phyloP scores from a whole-genome alignment of 2,113 vertebrate species.

The Aspidoscelis tigris region DNA sequence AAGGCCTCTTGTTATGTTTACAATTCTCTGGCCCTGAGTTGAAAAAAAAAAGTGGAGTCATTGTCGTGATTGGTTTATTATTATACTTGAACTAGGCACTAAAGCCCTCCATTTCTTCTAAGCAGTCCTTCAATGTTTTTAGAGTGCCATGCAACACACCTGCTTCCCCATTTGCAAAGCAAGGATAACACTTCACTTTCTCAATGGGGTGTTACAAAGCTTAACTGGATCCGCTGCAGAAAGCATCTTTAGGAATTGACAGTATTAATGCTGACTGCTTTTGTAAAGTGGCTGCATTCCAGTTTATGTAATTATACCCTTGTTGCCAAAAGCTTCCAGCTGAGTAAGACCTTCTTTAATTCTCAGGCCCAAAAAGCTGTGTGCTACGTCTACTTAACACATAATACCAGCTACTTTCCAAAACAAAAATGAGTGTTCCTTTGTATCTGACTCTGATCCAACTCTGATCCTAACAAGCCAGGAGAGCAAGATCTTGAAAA shows the following conservation, averaged over 20 bases:
- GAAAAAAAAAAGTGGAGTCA: neutral
- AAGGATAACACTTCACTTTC: conserved; percentile 6
- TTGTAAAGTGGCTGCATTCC: conserved; percentile 8
- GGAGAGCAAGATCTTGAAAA: neutral
- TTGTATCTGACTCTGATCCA: neutral
- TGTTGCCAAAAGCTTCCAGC: conserved; percentile 24
- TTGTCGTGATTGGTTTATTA: neutral
- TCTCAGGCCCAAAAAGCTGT: conserved; percentile 1
- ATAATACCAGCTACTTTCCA: neutral
- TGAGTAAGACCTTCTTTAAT: conserved; percentile 8
- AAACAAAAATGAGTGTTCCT: neutral
- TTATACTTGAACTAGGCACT: neutral
- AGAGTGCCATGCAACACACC: neutral
- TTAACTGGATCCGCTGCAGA: conserved; percentile 3
- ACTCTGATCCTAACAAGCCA: neutral
- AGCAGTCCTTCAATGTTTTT: neutral
- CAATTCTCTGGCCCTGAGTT: no score
- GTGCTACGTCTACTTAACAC: neutral
- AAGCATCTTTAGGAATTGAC: neutral
- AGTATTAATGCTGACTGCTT: conserved; percentile 18
- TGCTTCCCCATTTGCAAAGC: conserved; percentile 15
- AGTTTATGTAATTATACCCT: conserved; percentile 22
- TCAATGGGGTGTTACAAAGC: neutral
- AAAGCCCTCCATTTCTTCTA: neutral
- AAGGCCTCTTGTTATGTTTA: neutral